A percentile compares a stretch with the other conserved stretches of the same genome.
phyloP scores from a whole-genome alignment of 2,888 invertebrate species.

The Cheilosia grossa region DNA sequence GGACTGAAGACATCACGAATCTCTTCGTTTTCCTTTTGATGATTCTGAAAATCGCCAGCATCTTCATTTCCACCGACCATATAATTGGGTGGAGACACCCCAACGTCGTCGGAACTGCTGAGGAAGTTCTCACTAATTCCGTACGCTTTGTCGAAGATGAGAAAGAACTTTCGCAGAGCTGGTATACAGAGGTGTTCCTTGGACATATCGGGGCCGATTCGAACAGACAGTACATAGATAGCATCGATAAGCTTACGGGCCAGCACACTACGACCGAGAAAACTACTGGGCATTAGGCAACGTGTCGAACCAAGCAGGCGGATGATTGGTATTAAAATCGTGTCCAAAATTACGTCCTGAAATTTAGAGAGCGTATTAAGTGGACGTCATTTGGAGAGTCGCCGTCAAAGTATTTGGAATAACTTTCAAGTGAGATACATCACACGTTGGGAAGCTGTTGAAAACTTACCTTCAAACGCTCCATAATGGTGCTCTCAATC shows the following conservation, averaged over 20 bases:
- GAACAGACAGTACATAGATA: slow-evolving; percentile 90
- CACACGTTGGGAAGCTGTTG: background rate
- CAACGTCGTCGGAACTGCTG: slow-evolving; percentile 79
- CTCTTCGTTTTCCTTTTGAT: slow-evolving; percentile 88
- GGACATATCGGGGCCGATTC: slow-evolving; percentile 91
- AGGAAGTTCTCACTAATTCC: slow-evolving; percentile 79
- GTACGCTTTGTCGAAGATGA: slow-evolving; percentile 89
- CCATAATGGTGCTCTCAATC: slow-evolving; percentile 93
- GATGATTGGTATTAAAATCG: slow-evolving; percentile 92
- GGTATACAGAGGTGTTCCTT: slow-evolving; percentile 89
- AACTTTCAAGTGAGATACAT: background rate
- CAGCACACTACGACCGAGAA: slow-evolving; percentile 88
- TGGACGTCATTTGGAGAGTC: too few species aligned
- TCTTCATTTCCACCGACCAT: slow-evolving; percentile 70
- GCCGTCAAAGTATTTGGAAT: background rate
- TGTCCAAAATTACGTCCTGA: slow-evolving; percentile 93
- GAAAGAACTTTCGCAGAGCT: slow-evolving; percentile 89
- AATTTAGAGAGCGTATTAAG: slow-evolving; percentile 75
- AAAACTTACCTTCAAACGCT: slow-evolving; percentile 88
- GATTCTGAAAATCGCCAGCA: slow-evolving; percentile 72
- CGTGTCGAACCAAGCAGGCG: slow-evolving; percentile 91
- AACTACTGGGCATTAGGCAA: slow-evolving; percentile 92
- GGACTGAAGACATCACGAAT: slow-evolving; percentile 92
- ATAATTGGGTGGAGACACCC: slow-evolving; percentile 75
- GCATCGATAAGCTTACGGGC: slow-evolving; percentile 92